Conservation (phyloP, 2,113 vertebrate species). For the Etia nguti region DNA sequence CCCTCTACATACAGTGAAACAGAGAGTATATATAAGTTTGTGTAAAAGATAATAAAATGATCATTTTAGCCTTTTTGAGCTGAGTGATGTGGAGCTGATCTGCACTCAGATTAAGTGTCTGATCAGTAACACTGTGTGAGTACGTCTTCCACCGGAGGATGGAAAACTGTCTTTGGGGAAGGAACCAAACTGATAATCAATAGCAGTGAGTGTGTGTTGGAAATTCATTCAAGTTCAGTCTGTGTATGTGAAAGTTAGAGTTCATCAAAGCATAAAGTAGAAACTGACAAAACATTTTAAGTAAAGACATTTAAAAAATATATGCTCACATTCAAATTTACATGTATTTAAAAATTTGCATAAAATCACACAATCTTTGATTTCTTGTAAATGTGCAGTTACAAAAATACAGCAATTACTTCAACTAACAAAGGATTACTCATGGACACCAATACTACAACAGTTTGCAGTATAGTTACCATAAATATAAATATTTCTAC, state of each 20-base stretch:
- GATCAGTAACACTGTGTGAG: neutral
- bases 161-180: neutral
- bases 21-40: neutral
- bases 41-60: neutral
- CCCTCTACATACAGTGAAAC: accelerated
- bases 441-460: accelerated
- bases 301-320: neutral
- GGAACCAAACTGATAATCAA: neutral
- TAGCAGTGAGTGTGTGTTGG: neutral
- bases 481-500: neutral
- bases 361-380: neutral
- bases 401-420: neutral
- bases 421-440: neutral
- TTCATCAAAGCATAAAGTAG: accelerated
- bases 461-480: neutral
- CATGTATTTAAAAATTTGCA: accelerated
- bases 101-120: neutral
- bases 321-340: neutral
- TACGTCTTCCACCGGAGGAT: neutral
- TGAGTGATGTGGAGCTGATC: neutral
- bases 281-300: neutral
- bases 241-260: neutral
- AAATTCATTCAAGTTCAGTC: accelerated
- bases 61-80: neutral
- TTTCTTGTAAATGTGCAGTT: neutral